These are phyloP conservation scores for Phania funesta DNA, from an alignment of 2,888 invertebrate genomes.

Conservation along the genomic window DNA sequence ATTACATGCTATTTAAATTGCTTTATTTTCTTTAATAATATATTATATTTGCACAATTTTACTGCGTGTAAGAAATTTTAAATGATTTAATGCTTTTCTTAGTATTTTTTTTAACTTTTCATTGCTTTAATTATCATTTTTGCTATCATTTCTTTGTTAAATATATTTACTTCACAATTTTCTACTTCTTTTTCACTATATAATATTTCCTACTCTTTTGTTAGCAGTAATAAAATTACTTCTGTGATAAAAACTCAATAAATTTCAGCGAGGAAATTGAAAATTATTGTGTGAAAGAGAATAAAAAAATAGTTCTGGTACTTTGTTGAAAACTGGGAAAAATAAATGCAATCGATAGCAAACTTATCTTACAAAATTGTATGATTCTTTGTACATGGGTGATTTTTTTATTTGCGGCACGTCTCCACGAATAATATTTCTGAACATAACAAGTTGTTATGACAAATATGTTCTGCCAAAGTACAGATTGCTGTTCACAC, in stretches of 20 bases:
- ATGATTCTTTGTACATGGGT: background rate
- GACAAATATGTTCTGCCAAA: too few relatives aligned
- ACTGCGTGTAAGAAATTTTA: constrained; percentile 3
- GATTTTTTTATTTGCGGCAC: background rate
- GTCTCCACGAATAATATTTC: too few relatives aligned
- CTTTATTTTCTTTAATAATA: constrained; percentile 4
- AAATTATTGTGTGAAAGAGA: constrained; percentile 51
- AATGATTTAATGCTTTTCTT: background rate
- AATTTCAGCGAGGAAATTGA: constrained; percentile 49
- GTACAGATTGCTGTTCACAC: too few relatives aligned
- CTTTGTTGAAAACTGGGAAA: background rate
- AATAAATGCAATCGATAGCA: constrained; percentile 42
- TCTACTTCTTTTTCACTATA: constrained; percentile 27
- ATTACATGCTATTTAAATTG: constrained; percentile 24
- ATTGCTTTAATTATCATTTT: background rate
- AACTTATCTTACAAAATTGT: background rate
- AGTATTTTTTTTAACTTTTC: background rate
- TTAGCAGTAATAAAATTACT: constrained; percentile 23
- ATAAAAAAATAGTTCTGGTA: constrained; percentile 42
- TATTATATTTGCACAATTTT: constrained; percentile 16
- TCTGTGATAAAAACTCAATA: constrained; percentile 48
- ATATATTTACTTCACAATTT: background rate
- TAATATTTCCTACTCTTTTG: constrained; percentile 41
- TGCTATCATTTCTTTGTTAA: constrained; percentile 4
- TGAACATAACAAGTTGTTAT: too few relatives aligned